Evolutionary conservation across 2,888 invertebrate species (phyloP).

Genomic region (Protophormia terraenovae): DNA sequence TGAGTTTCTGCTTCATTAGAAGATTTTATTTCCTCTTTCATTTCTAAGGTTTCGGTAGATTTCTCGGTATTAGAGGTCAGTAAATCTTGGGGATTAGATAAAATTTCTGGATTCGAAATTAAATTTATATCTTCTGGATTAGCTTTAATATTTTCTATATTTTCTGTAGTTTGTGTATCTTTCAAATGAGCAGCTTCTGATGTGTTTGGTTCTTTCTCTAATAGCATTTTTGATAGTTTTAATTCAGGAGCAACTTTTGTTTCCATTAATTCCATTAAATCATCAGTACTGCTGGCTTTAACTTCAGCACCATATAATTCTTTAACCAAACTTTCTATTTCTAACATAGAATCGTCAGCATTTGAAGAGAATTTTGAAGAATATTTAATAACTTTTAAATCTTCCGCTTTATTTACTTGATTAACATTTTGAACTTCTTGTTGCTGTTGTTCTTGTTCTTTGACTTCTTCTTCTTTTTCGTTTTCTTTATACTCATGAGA

Average conservation of each 20-base stretch:
- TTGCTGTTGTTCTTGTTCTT: conserved; percentile 27
- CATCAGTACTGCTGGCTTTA: conserved; percentile 23
- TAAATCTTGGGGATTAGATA: too few species aligned
- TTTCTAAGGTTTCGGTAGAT: background rate
- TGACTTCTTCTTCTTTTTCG: conserved; percentile 6
- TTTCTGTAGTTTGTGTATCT: background rate
- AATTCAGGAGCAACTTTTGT: conserved; percentile 44
- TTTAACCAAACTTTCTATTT: conserved; percentile 47
- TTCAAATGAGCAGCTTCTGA: background rate
- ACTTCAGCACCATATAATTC: conserved; percentile 55
- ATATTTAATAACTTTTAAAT: conserved; percentile 44
- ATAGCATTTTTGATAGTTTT: background rate
- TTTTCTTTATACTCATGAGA: conserved; percentile 20
- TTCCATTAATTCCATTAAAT: conserved; percentile 43
- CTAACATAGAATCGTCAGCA: conserved; percentile 49
- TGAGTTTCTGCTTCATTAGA: background rate
- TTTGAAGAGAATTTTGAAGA: conserved; percentile 59
- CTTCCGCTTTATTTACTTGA: background rate
- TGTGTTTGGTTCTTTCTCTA: background rate
- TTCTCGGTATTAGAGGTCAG: too few species aligned
- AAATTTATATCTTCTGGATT: too few species aligned
- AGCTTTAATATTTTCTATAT: background rate
- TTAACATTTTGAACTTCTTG: conserved; percentile 11
- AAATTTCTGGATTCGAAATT: too few species aligned
- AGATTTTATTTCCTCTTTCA: background rate